A percentile compares a stretch with the other conserved stretches of the same genome.
These are phyloP conservation scores for Celastrina argiolus DNA, from an alignment of 2,888 invertebrate species.

Conservation along the genomic window DNA sequence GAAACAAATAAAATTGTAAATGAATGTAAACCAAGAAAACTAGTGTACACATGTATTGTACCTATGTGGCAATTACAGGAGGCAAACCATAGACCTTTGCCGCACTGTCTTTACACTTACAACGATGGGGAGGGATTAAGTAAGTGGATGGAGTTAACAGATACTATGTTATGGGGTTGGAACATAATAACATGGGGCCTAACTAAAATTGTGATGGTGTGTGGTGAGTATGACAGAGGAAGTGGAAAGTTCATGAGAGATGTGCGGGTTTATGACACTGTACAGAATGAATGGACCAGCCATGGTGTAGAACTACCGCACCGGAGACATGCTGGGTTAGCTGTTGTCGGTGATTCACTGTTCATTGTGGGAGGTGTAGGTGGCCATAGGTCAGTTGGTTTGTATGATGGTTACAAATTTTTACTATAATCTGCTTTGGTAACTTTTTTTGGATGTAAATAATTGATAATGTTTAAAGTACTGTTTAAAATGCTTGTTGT, in stretches of 20 bases:
- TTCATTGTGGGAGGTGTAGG: constrained; percentile 65
- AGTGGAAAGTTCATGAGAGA: constrained; percentile 56
- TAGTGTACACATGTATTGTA: constrained; percentile 45
- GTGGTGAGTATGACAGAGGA: constrained; percentile 62
- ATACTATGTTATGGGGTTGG: constrained; percentile 67
- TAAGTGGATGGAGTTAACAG: constrained; percentile 56
- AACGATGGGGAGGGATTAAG: constrained; percentile 45
- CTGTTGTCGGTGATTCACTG: constrained; percentile 49
- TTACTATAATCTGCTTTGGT: background rate
- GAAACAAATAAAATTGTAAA: constrained; percentile 49
- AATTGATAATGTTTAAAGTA: too few species aligned
- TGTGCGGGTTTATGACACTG: constrained; percentile 58
- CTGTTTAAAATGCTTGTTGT: too few species aligned
- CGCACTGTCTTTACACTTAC: constrained; percentile 53
- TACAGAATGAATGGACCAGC: constrained; percentile 53
- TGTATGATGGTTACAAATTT: background rate
- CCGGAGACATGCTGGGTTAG: constrained; percentile 56
- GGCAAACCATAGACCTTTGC: constrained; percentile 40
- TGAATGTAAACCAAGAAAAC: constrained; percentile 44
- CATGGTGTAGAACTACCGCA: constrained; percentile 56
- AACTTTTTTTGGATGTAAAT: constrained; percentile 2
- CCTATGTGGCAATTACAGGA: constrained; percentile 49
- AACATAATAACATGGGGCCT: constrained; percentile 56
- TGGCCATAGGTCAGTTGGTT: constrained; percentile 59
- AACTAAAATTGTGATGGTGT: constrained; percentile 53